Percentiles rank a stretch among this genome's conserved stretches.
Conservation (phyloP, 2,888 invertebrate species). For the Rhagophthalmus giganteus region DNA sequence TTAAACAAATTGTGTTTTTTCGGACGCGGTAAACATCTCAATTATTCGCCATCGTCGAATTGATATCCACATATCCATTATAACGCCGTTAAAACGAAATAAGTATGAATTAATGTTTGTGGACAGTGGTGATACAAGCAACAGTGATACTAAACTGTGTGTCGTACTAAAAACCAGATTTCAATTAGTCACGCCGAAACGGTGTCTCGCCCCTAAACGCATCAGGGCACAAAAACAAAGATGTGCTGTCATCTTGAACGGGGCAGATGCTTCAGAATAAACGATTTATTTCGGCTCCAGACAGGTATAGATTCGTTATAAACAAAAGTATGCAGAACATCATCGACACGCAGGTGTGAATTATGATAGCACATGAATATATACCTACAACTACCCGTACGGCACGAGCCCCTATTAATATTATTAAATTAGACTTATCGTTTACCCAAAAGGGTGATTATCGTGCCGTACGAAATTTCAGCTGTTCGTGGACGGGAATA, state of each 20-base stretch:
- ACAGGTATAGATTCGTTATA: constrained; percentile 5
- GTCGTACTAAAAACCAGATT: constrained; percentile 3
- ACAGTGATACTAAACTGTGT: not conserved
- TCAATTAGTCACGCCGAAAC: constrained; percentile 18
- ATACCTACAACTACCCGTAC: constrained; percentile 9
- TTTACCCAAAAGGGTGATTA: constrained; percentile 22
- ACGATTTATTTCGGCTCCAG: constrained; percentile 16
- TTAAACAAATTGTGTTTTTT: too few species aligned
- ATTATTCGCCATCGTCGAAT: too few species aligned
- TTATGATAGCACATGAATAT: constrained; percentile 5
- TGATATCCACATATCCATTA: too few species aligned
- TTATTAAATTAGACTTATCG: constrained; percentile 33
- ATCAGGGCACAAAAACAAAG: constrained; percentile 25
- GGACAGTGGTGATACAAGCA: not conserved
- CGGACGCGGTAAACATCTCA: too few species aligned
- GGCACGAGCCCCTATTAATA: constrained; percentile 30
- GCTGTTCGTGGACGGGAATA: constrained; percentile 12
- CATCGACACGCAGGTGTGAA: constrained; percentile 24
- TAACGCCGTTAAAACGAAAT: too few species aligned
- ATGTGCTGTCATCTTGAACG: constrained; percentile 25
- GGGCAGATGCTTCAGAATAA: constrained; percentile 23
- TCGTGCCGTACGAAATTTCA: constrained; percentile 14
- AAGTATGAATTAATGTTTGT: too few species aligned
- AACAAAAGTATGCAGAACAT: constrained; percentile 7
- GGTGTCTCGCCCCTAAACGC: constrained; percentile 21